Base-by-base conservation (phyloP, 1,140 invertebrate genomes). In the Bombus sylvicola region DNA sequence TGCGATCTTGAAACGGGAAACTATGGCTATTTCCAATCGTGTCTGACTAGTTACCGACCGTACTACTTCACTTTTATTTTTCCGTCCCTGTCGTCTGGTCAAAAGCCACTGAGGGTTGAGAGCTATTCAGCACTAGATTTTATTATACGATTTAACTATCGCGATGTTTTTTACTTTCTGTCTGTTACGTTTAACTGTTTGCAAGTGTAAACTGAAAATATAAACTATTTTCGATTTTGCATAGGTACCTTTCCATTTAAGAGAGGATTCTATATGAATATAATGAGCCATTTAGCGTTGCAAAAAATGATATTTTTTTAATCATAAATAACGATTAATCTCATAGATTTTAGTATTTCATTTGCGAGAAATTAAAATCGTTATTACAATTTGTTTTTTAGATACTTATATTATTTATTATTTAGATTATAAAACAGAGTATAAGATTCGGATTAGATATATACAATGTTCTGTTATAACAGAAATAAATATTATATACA, bases 41-140 rank as follows among this genome's bases (percentile, higher is more conserved):
- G 72, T 76, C 72, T 39, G 59, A 76, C 31, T 13, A 74, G 31
- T n/a, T 39, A 3, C 15, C 2, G 39, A 22, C 28, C 34, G 28
- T 31, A 66, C 72, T 68, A 83, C 81, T 82, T 15, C 59, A 5
- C 6, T n/a, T 71, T 71, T 39, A 22, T 28, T n/a, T 28, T 47
- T 31, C 2, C 28, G 1, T n/a, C 10, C 22, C 13, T 25, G 10
- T 72, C 25, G 37, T 12, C 39, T 10, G 39, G 34, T 39, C 34
- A 9, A 71, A 37, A 22, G 5, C 34, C 4, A 64, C 25, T 25
- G 28, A 13, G 62, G 15, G 34, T 31, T 22, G 5, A 15, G 15
- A 9, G 8, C 1, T 15, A 18, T 22, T 28, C 31, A 25, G 2
- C 9, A 22, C 28, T 15, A n/a, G 41, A 64, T 28, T 71, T 31